phyloP scores from a whole-genome alignment of 2,113 vertebrate genomes.

The Pterocles orientalis region DNA sequence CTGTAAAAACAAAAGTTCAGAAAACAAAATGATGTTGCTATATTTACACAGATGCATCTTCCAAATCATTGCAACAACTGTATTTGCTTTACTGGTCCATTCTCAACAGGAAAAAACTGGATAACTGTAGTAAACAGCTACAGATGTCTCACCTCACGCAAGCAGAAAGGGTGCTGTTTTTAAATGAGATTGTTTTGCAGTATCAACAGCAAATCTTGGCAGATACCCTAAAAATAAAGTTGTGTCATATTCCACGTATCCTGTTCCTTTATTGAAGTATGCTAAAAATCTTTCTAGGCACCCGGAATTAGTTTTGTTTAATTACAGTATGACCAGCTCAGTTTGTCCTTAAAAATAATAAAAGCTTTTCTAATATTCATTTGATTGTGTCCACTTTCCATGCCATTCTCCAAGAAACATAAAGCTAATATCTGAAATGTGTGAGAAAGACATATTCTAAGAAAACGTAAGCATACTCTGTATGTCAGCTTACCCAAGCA shows the following conservation, averaged over 20 bases:
- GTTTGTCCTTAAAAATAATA: neutral
- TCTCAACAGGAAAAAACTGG: neutral
- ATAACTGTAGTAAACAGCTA: neutral
- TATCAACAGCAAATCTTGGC: neutral
- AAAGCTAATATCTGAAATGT: neutral
- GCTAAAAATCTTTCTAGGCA: neutral
- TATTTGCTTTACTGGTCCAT: neutral
- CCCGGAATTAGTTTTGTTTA: neutral
- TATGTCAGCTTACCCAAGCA: neutral
- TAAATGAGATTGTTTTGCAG: neutral
- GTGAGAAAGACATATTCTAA: neutral
- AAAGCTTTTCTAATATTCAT: neutral
- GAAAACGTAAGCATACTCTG: neutral
- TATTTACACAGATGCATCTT: neutral
- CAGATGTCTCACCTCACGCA: neutral
- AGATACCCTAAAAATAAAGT: neutral
- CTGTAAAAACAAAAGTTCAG: neutral
- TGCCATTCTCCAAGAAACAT: neutral
- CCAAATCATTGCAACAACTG: neutral
- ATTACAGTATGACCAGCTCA: neutral
- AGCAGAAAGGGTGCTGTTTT: neutral
- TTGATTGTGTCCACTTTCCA: neutral
- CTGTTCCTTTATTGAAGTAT: neutral
- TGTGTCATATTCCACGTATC: neutral
- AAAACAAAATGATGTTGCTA: neutral